A percentile compares a stretch with the other conserved stretches of the same genome.
Evolutionary conservation across 2,113 vertebrate genomes (phyloP).

Genomic region (Polypterus senegalus): DNA sequence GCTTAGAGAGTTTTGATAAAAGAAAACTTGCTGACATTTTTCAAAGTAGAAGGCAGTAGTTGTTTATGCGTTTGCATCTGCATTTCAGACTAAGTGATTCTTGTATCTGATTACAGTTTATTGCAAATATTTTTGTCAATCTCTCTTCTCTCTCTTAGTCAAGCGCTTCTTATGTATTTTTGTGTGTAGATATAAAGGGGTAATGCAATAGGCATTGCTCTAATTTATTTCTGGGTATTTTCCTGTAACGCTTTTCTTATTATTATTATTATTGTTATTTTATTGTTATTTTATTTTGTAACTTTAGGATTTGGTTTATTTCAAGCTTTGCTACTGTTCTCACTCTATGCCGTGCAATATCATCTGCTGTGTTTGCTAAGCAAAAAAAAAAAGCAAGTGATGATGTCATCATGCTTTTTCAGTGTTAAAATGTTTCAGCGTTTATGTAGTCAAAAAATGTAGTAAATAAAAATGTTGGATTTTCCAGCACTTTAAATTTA

Average conservation of each 20-base stretch:
- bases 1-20: slow-evolving; percentile 66
- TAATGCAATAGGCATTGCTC: slow-evolving; percentile 60
- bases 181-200: slow-evolving; percentile 46
- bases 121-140: slow-evolving; percentile 48
- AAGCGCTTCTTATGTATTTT: slow-evolving; percentile 59
- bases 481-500: slow-evolving; percentile 86
- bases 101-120: slow-evolving; percentile 50
- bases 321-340: slow-evolving; percentile 78
- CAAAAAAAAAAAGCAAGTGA: slow-evolving; percentile 81
- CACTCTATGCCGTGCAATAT: slow-evolving; percentile 91
- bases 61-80: slow-evolving; percentile 58
- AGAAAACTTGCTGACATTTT: slow-evolving; percentile 46
- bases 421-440: slow-evolving; percentile 94
- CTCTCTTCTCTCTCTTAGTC: slow-evolving; percentile 46
- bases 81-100: slow-evolving; percentile 59
- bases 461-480: slow-evolving; percentile 95
- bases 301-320: slow-evolving; percentile 39
- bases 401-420: slow-evolving; percentile 92
- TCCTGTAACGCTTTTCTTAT: slow-evolving; percentile 58
- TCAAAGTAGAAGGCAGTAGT: slow-evolving; percentile 56
- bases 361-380: slow-evolving; percentile 96
- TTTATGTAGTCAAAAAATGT: slow-evolving; percentile 96
- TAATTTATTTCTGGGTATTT: slow-evolving; percentile 61
- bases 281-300: slow-evolving; percentile 36
- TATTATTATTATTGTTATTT: no score